Conservation (phyloP, 2,113 vertebrate species). For the Vimba vimba region DNA sequence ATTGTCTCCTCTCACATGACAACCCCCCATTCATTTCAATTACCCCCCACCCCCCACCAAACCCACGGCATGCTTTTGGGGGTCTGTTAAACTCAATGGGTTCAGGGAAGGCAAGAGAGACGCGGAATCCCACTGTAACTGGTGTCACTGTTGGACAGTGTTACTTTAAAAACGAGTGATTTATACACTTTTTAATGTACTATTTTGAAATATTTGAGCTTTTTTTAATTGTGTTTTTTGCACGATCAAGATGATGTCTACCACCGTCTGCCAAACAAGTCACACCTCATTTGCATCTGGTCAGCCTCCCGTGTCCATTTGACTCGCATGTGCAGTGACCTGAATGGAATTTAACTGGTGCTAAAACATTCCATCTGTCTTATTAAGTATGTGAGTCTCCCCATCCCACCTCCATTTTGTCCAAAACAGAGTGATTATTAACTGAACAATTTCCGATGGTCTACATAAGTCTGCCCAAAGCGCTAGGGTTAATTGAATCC, state of each 20-base stretch:
- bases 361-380: conserved; percentile 32
- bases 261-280: conserved; percentile 16
- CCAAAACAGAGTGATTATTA: not conserved
- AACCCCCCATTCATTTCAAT: too few relatives aligned
- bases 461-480: conserved; percentile 6
- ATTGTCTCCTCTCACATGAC: too few relatives aligned
- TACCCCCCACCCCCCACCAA: too few relatives aligned
- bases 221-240: too few relatives aligned
- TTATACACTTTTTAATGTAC: too few relatives aligned
- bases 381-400: conserved; percentile 31
- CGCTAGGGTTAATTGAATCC: not conserved
- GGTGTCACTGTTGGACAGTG: too few relatives aligned
- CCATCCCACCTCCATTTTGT: not conserved
- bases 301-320: not conserved
- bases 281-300: conserved; percentile 37
- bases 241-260: conserved; percentile 6
- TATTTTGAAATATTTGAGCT: too few relatives aligned
- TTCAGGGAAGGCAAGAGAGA: too few relatives aligned
- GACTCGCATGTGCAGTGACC: not conserved
- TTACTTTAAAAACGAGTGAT: too few relatives aligned
- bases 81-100: too few relatives aligned
- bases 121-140: too few relatives aligned
- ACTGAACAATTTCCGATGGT: not conserved
- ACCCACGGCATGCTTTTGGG: too few relatives aligned
- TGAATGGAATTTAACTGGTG: conserved; percentile 19